Evolutionary conservation across 2,113 vertebrate genomes (phyloP), one percentile per base, ranked within the genome.

Genomic region (human (Homo sapiens)): DNA sequence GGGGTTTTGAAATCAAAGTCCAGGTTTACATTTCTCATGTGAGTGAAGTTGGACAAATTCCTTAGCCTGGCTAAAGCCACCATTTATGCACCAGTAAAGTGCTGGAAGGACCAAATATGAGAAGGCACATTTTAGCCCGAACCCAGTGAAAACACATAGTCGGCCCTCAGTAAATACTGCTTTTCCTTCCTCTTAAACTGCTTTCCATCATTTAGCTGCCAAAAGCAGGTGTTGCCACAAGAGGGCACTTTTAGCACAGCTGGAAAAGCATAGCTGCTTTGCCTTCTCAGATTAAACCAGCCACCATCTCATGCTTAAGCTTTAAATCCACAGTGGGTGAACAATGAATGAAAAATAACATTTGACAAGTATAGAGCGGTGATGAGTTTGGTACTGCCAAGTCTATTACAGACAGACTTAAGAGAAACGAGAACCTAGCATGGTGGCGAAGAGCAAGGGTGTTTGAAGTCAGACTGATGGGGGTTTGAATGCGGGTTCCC

Each of bases 231-330:
- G 8, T 17, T n/a, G 59, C 95, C 96, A 96, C 95, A 82, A 90
- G 94, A 84, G 96, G 94, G 90, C 94, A 23, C 72, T 84, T 57
- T 52, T 40, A 40, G 78, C 72, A 81, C 57, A 79, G 75, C 73
- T 70, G 57, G 52, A 86, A 64, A 75, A 70, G 38, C 45, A 35
- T 1, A 5, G 43, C 50, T 73, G 43, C 82, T 79, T 43, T 70
- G 45, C 20, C n/a, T 35, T 22, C 50, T 70, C 79, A 66, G n/a
- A 66, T 40, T 45, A 30, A 32, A 57, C 25, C 72, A 93, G n/a
- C 57, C 23, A 32, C 80, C 38, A 66, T 32, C 30, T 94, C 45
- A 10, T 2, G 23, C 20, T 66, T 38, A 22, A 50, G 30, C 27
- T 90, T 82, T 68, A 76, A 91, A 70, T 32, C 68, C 20, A 6